phyloP scores from a whole-genome alignment of 2,113 vertebrate species.

The Sprattus sprattus region DNA sequence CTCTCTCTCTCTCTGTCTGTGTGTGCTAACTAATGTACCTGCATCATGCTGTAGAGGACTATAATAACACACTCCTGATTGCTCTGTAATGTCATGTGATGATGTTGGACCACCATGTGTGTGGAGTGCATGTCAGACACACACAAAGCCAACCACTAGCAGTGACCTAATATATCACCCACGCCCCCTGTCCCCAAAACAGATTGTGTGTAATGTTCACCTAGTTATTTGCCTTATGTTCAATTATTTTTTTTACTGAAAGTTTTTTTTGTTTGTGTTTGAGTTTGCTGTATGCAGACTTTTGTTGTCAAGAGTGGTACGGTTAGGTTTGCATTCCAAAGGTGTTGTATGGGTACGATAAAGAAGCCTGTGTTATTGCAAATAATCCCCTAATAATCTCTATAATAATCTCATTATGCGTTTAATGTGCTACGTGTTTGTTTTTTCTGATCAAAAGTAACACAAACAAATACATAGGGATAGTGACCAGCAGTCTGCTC shows the following conservation, averaged over 20 bases:
- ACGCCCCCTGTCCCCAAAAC: not conserved
- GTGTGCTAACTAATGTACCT: not conserved
- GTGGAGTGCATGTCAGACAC: slow-evolving; percentile 1
- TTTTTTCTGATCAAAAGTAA: not conserved
- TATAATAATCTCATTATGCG: not conserved
- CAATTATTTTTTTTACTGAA: not conserved
- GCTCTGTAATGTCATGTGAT: not conserved
- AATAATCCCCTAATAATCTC: not conserved
- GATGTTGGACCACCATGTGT: not conserved
- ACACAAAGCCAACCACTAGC: not conserved
- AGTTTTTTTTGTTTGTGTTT: not conserved
- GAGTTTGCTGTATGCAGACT: not conserved
- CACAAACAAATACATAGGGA: not conserved
- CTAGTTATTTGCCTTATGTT: not conserved
- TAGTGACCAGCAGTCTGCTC: not conserved
- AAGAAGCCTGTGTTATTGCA: not conserved
- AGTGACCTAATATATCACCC: not conserved
- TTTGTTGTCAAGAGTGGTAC: not conserved
- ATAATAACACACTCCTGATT: not conserved
- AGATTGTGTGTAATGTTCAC: not conserved
- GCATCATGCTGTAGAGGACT: not conserved
- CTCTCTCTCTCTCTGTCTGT: not conserved
- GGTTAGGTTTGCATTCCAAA: not conserved
- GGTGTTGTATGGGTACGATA: not conserved
- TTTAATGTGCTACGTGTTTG: not conserved